Evolutionary conservation across 2,113 vertebrate genomes (phyloP).

Genomic region (Rhodinocichla rosea): DNA sequence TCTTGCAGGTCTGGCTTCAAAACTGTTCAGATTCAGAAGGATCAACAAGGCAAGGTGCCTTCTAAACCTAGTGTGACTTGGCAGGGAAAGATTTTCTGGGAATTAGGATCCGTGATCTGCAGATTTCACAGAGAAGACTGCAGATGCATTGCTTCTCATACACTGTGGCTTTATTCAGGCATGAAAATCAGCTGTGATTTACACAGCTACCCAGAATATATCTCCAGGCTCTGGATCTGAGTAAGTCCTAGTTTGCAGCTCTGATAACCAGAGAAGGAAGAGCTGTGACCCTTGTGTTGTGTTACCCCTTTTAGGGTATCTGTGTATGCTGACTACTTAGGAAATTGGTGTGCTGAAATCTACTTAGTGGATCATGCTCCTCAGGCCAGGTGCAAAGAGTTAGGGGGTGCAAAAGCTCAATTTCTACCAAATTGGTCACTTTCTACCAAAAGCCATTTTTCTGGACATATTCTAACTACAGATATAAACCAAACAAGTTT

Average conservation of each 20-base stretch:
- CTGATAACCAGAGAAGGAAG: background rate
- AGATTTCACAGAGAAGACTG: background rate
- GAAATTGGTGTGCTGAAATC: background rate
- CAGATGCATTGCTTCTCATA: background rate
- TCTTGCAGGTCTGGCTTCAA: background rate
- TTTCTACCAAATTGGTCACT: background rate
- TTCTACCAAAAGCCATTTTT: background rate
- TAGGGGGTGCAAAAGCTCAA: background rate
- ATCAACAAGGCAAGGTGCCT: background rate
- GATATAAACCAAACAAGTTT: background rate
- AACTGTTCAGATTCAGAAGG: background rate
- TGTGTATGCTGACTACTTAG: background rate
- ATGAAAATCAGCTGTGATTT: background rate
- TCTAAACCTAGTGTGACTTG: background rate
- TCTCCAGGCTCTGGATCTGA: background rate
- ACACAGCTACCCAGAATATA: background rate
- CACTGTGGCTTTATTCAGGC: background rate
- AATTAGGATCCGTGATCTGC: background rate
- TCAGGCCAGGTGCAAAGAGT: background rate
- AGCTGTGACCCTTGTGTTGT: background rate
- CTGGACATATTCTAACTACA: background rate
- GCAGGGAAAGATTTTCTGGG: background rate
- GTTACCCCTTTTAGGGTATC: background rate
- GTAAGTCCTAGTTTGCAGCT: background rate
- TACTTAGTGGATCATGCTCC: background rate